phyloP scores from a whole-genome alignment of 2,888 invertebrate species.

The Sarcophaga subvicina region DNA sequence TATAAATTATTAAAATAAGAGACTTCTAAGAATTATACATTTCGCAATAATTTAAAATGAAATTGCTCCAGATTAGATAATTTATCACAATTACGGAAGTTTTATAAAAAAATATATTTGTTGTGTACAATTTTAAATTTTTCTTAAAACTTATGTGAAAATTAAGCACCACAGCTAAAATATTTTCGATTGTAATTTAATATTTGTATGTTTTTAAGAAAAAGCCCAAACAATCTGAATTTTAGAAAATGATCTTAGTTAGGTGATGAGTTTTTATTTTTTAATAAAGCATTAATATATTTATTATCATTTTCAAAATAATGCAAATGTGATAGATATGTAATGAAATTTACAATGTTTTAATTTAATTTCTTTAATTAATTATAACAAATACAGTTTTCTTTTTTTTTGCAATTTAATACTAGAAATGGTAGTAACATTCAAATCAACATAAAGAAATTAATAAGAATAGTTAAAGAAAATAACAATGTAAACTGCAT shows the following conservation, averaged over 20 bases:
- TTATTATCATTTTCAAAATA: background rate
- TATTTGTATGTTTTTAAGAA: background rate
- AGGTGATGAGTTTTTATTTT: background rate
- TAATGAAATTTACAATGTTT: slow-evolving; percentile 53
- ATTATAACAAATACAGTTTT: slow-evolving; percentile 16
- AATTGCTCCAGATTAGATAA: too few relatives aligned
- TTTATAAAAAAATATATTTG: too few relatives aligned
- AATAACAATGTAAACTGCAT: slow-evolving; percentile 58
- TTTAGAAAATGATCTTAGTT: slow-evolving; percentile 1
- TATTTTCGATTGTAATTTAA: too few relatives aligned
- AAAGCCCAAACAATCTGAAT: slow-evolving; percentile 22
- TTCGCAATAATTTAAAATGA: too few relatives aligned
- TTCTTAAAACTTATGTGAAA: too few relatives aligned
- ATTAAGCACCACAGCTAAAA: too few relatives aligned
- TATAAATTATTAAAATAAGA: too few relatives aligned
- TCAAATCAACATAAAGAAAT: slow-evolving; percentile 64
- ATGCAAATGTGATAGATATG: slow-evolving; percentile 35
- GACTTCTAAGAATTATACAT: too few relatives aligned
- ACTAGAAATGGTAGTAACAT: slow-evolving; percentile 57
- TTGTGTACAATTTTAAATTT: too few relatives aligned
- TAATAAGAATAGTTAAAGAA: slow-evolving; percentile 52
- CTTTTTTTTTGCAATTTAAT: background rate
- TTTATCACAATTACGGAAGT: too few relatives aligned
- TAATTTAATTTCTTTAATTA: slow-evolving; percentile 9
- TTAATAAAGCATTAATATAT: slow-evolving; percentile 30